phyloP scores from a whole-genome alignment of 2,113 vertebrate species.

The Lophochroa leadbeateri region DNA sequence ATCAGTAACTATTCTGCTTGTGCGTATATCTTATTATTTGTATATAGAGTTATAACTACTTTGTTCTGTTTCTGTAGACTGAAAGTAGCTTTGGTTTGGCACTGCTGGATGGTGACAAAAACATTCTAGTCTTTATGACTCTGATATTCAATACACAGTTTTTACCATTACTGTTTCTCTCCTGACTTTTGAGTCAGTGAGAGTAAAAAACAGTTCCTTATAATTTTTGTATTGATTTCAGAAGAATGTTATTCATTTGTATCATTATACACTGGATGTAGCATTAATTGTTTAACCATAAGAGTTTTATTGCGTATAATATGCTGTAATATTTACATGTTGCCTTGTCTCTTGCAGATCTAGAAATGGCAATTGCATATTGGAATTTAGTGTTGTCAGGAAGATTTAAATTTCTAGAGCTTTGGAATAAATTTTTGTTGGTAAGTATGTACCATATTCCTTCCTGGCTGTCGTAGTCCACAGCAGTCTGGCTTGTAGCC shows the following conservation, averaged over 20 bases:
- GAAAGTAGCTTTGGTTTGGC: neutral
- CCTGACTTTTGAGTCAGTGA: neutral
- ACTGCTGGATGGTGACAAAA: neutral
- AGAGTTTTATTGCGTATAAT: neutral
- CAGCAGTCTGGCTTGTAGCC: neutral
- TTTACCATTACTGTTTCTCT: neutral
- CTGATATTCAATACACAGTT: neutral
- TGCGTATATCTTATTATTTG: fast-evolving
- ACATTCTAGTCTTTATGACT: neutral
- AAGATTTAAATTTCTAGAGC: constrained; percentile 96
- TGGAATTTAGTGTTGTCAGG: constrained; percentile 95
- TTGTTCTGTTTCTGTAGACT: neutral
- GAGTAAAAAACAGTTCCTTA: neutral
- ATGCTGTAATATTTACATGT: neutral
- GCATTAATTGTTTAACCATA: neutral
- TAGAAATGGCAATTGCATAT: constrained; percentile 96
- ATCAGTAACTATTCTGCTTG: neutral
- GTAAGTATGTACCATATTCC: constrained; percentile 71
- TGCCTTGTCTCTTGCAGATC: constrained; percentile 79
- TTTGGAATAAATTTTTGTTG: constrained; percentile 96
- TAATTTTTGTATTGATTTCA: neutral
- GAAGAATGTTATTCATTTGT: neutral
- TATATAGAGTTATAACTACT: neutral
- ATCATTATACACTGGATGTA: neutral
- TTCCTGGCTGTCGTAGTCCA: neutral